Evolutionary conservation across 2,797 vertebrate species (phyloP).

Genomic region (Sparidentex hasta): DNA sequence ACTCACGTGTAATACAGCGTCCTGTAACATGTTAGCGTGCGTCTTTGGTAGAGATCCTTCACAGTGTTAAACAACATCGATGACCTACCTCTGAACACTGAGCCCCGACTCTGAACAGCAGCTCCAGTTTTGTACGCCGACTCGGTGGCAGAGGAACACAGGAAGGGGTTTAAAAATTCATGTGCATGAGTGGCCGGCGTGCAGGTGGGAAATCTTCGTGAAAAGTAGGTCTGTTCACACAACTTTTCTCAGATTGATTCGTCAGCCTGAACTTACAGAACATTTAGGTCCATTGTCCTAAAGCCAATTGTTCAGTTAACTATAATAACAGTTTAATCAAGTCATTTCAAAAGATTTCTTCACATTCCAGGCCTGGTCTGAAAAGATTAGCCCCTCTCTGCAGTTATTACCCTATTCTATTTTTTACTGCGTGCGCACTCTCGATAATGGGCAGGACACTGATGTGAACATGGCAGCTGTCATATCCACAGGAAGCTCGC

Average conservation of each 20-base stretch:
- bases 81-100: slow-evolving; percentile 58
- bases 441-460: slow-evolving; percentile 52
- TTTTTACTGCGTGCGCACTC: slow-evolving; percentile 43
- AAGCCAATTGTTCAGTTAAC: slow-evolving; percentile 24
- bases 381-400: slow-evolving; percentile 14
- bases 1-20: not conserved
- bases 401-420: slow-evolving; percentile 30
- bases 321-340: slow-evolving; percentile 27
- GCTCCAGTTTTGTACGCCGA: slow-evolving; percentile 41
- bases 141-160: slow-evolving; percentile 46
- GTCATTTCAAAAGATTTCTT: slow-evolving; percentile 23
- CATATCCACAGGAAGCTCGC: slow-evolving; percentile 71
- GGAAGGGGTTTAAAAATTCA: slow-evolving; percentile 65
- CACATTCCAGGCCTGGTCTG: slow-evolving; percentile 22
- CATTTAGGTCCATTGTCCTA: slow-evolving; percentile 15
- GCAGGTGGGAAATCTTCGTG: slow-evolving; percentile 59
- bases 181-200: slow-evolving; percentile 50
- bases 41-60: not conserved
- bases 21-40: not conserved
- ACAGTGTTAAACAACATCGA: slow-evolving; percentile 24
- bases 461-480: slow-evolving; percentile 73
- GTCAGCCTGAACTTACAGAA: slow-evolving; percentile 23
- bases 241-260: slow-evolving; percentile 38
- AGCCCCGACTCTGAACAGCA: not conserved
- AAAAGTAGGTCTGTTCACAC: slow-evolving; percentile 62